These are phyloP conservation scores for Periophthalmodon schlosseri DNA, from an alignment of 2,113 vertebrate species.

Conservation along the genomic window DNA sequence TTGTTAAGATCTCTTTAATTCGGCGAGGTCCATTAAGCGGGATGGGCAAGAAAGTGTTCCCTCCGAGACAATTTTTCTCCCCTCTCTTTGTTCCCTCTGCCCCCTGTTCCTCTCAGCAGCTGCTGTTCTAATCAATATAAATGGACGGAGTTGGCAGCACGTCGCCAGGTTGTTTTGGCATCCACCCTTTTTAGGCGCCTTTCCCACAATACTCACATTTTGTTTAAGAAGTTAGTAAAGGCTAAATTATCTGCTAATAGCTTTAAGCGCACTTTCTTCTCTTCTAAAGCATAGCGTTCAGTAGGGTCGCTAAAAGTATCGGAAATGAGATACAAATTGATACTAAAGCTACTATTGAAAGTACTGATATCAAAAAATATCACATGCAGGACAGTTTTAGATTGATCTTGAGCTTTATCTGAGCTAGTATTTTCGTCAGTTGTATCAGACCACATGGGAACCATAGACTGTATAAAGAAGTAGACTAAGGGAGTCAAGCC, in stretches of 20 bases:
- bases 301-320: not conserved
- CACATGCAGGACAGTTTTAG: too few relatives aligned
- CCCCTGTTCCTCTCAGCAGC: slow-evolving; percentile 50
- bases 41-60: slow-evolving; percentile 66
- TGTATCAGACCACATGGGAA: too few relatives aligned
- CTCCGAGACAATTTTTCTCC: slow-evolving; percentile 67
- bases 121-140: slow-evolving; percentile 65
- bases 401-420: too few relatives aligned
- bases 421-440: too few relatives aligned
- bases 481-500: too few relatives aligned
- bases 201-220: slow-evolving; percentile 24
- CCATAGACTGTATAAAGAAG: too few relatives aligned
- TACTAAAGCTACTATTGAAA: too few relatives aligned
- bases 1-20: slow-evolving; percentile 86
- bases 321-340: not conserved
- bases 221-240: slow-evolving; percentile 48
- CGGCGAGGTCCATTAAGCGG: slow-evolving; percentile 86
- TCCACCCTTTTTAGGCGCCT: slow-evolving; percentile 37
- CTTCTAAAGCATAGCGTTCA: not conserved
- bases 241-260: not conserved
- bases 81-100: slow-evolving; percentile 57
- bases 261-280: not conserved
- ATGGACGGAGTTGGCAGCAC: slow-evolving; percentile 46
- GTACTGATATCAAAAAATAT: too few relatives aligned
- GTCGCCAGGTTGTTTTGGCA: slow-evolving; percentile 52